These are phyloP conservation scores for Apotomis capreana DNA, from an alignment of 2,888 invertebrate genomes.

Conservation along the genomic window DNA sequence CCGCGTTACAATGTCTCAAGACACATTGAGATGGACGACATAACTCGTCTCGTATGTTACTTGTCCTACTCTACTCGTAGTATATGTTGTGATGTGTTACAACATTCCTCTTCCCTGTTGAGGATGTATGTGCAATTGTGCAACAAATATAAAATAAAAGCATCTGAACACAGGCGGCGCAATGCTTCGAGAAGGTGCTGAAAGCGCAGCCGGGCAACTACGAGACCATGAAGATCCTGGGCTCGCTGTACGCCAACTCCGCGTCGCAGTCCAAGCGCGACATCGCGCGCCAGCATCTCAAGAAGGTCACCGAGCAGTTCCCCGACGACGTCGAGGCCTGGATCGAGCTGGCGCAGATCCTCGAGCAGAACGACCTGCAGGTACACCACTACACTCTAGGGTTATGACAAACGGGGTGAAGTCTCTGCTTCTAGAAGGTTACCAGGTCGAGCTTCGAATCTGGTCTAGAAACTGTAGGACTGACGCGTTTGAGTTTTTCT, in stretches of 20 bases:
- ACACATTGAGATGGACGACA: no score
- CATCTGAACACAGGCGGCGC: constrained; percentile 89
- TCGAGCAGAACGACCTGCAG: constrained; percentile 96
- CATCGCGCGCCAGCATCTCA: constrained; percentile 95
- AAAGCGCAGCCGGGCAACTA: constrained; percentile 99
- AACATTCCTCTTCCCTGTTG: no score
- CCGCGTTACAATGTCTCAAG: no score
- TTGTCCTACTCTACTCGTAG: no score
- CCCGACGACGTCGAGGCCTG: constrained; percentile 99
- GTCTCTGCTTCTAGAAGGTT: no score
- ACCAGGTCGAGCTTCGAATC: no score
- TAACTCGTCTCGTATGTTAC: no score
- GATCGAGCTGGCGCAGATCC: constrained; percentile 99
- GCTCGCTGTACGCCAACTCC: constrained; percentile 97
- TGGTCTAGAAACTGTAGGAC: no score
- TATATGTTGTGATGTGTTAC: no score
- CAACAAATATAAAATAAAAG: background rate
- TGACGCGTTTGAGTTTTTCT: no score
- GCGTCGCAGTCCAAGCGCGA: constrained; percentile 95
- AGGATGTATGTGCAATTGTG: background rate
- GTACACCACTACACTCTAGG: constrained; percentile 50
- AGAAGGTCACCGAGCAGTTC: constrained; percentile 97
- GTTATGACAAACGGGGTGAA: no score
- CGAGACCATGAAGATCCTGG: constrained; percentile 99
- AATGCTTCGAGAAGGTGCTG: constrained; percentile 99